Percentiles rank a stretch among this genome's conserved stretches.
Evolutionary conservation across 2,113 vertebrate species (phyloP).

Genomic region (Clarias macrocephalus): DNA sequence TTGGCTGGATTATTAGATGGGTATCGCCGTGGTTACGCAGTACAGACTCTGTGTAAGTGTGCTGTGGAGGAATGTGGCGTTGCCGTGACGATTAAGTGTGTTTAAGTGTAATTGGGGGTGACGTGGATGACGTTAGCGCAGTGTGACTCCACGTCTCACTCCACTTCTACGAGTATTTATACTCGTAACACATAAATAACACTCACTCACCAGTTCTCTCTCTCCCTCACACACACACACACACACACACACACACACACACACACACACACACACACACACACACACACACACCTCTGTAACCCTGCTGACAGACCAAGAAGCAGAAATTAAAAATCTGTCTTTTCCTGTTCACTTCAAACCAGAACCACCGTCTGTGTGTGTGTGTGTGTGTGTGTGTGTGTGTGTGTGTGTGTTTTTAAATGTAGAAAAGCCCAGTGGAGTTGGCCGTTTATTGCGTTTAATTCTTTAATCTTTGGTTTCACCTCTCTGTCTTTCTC

Average conservation of each 20-base stretch:
- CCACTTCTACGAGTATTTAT: neutral
- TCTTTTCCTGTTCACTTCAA: constrained; percentile 40
- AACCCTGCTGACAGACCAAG: constrained; percentile 46
- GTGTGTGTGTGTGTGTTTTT: constrained; percentile 33
- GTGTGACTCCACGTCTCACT: neutral
- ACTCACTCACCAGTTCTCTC: neutral
- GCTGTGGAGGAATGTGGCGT: constrained; percentile 8
- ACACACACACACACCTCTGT: constrained; percentile 16
- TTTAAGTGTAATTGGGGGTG: neutral
- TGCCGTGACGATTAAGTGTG: neutral
- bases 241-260: constrained; percentile 16
- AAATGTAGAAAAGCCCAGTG: constrained; percentile 16
- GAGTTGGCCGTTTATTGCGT: constrained; percentile 31
- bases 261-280: constrained; percentile 37
- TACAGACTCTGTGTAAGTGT: neutral
- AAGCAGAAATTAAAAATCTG: constrained; percentile 44
- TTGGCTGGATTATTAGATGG: constrained; percentile 1
- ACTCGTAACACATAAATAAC: neutral
- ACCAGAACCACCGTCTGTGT: constrained; percentile 18
- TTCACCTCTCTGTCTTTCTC: neutral
- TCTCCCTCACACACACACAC: neutral
- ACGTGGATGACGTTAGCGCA: neutral
- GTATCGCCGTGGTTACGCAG: neutral
- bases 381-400: constrained; percentile 43
- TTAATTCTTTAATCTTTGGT: constrained; percentile 30